Base-by-base conservation (phyloP, 2,113 vertebrate species). In the Mastomys coucha region DNA sequence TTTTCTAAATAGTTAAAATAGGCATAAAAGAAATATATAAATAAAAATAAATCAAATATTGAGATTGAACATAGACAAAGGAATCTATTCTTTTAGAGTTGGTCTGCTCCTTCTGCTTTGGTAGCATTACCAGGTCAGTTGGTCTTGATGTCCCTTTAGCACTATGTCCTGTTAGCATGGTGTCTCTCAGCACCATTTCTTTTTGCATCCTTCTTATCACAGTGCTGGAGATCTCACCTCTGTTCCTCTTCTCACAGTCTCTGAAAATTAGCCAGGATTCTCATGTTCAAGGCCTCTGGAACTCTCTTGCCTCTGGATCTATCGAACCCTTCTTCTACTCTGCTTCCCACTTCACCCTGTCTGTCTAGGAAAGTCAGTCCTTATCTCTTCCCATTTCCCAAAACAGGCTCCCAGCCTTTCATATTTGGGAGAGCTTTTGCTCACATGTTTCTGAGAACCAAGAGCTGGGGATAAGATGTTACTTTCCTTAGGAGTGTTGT, bases 31-130 rank as follows among this genome's bases (percentile, higher is more conserved):
- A 92, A n/a, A 87, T 93, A 80, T 96, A 33, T 51, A 65, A n/a
- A 89, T 28, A 20, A 93, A 94, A 65, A 58, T 60, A 95, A 96
- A 7, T 87, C 76, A 3, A 95, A 94, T 51, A 6, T 80, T 56
- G 77, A 65, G 13, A 9, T 24, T 89, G 10, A 20, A 36, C 90
- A 36, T 73, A 36, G 28, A 20, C 80, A 63, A 65, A 63, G 31
- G 7, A 86, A 53, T 93, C 93, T 88, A 53, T 31, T 75, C 80
- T 60, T 81, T 76, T 20, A 86, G n/a, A 90, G 17, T 67, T 89
- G 49, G 60, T 69, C 42, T 65, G 0, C 8, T 73, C 1, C 56
- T 45, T 42, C 63, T 85, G 24, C 73, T 82, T 7, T 69, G 73
- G 45, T 6, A 49, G 26, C 7, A 11, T 5, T n/a, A 3, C 56